Conservation (phyloP, 2,888 invertebrate genomes). For the Pachycephus smyrnensis region DNA sequence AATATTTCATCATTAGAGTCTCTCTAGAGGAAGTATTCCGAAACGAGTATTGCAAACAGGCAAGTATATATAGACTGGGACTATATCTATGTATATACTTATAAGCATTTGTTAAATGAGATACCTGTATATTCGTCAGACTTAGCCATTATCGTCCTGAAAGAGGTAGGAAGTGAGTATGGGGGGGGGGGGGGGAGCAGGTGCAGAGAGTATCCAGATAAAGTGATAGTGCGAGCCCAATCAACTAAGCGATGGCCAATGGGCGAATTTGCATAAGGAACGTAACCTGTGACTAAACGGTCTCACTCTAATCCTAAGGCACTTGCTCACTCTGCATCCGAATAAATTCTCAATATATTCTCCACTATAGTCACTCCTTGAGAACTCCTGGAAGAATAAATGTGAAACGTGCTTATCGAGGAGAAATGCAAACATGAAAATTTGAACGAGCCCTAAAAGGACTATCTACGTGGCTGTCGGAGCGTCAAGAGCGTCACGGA, state of each 20-base stretch:
- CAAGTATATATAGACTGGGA: neutral
- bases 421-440: neutral
- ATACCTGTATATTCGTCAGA: neutral
- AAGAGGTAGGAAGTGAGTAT: neutral
- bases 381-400: neutral
- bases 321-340: neutral
- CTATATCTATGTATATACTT: conserved; percentile 1
- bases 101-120: neutral
- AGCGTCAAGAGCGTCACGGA: neutral
- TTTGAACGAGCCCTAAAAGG: neutral
- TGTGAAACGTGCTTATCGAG: neutral
- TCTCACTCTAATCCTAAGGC: neutral
- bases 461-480: neutral
- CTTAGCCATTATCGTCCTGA: neutral
- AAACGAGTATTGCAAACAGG: neutral
- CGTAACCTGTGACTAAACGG: neutral
- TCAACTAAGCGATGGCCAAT: conserved; percentile 18
- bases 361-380: neutral
- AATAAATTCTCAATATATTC: neutral
- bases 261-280: conserved; percentile 14
- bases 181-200: no score
- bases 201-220: neutral
- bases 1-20: neutral
- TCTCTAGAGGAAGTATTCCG: neutral
- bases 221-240: conserved; percentile 9